Evolutionary conservation across 1,140 invertebrate species (phyloP).

Genomic region (Ceratina australensis): DNA sequence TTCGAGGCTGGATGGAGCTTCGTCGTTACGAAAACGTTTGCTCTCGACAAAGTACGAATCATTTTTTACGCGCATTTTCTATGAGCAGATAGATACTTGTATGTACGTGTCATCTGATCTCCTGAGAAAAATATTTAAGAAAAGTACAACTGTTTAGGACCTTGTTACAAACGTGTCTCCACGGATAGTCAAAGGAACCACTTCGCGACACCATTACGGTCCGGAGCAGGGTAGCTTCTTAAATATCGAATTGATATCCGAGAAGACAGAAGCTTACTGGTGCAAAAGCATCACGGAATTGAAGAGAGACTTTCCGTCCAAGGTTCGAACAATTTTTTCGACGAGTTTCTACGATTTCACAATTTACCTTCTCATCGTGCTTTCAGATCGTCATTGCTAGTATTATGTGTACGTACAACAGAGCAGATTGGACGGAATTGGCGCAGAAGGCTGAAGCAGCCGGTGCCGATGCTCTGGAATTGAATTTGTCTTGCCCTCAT

Average conservation of each 20-base stretch:
- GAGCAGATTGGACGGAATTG: slow-evolving; percentile 93
- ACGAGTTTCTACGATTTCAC: neutral
- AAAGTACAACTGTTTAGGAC: slow-evolving; percentile 83
- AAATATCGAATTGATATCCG: slow-evolving; percentile 99
- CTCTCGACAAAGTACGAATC: slow-evolving; percentile 90
- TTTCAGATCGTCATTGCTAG: slow-evolving; percentile 94
- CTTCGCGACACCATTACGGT: slow-evolving; percentile 94
- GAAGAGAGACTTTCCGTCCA: slow-evolving; percentile 94
- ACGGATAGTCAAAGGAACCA: slow-evolving; percentile 95
- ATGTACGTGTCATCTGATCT: no score
- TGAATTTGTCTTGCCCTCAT: slow-evolving; percentile 98
- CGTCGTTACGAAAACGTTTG: slow-evolving; percentile 97
- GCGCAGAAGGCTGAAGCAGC: slow-evolving; percentile 89
- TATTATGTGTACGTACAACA: slow-evolving; percentile 96
- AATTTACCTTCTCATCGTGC: neutral
- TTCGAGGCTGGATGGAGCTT: slow-evolving; percentile 99
- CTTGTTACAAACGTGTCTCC: slow-evolving; percentile 98
- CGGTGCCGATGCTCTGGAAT: slow-evolving; percentile 96
- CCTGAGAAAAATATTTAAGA: neutral
- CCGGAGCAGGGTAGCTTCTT: slow-evolving; percentile 97
- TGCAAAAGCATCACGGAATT: slow-evolving; percentile 92
- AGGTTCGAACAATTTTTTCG: slow-evolving; percentile 76
- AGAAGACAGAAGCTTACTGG: slow-evolving; percentile 97
- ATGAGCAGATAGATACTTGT: neutral
- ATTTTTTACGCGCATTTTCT: neutral